These are phyloP conservation scores for Synanthedon formicaeformis DNA, from an alignment of 2,888 invertebrate genomes.

Conservation along the genomic window DNA sequence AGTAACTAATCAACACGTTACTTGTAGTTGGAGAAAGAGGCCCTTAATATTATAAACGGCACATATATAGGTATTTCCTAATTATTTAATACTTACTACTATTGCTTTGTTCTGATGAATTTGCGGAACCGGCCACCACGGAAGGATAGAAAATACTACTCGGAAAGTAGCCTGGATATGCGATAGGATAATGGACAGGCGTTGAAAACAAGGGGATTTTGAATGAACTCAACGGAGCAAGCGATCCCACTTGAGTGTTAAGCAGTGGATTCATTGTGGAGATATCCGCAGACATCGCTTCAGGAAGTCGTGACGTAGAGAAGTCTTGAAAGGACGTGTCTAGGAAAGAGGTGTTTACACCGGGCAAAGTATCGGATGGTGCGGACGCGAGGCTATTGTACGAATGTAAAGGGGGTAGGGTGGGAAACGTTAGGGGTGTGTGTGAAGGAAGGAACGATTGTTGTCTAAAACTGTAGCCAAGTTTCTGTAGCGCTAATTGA, in stretches of 20 bases:
- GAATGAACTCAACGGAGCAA: constrained; percentile 38
- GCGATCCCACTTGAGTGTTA: constrained; percentile 24
- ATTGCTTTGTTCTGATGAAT: constrained; percentile 16
- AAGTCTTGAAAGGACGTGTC: constrained; percentile 43
- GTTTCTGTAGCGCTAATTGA: constrained; percentile 56
- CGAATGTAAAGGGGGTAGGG: constrained; percentile 33
- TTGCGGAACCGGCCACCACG: constrained; percentile 30
- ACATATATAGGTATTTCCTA: too few species aligned
- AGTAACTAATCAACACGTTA: too few species aligned
- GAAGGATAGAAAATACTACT: constrained; percentile 54
- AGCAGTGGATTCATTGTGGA: constrained; percentile 30
- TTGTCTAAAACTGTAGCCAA: constrained; percentile 57
- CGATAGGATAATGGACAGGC: constrained; percentile 43
- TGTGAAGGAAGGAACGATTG: constrained; percentile 30
- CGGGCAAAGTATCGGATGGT: constrained; percentile 23
- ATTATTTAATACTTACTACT: constrained; percentile 27
- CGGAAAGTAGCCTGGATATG: constrained; percentile 54
- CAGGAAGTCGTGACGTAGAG: constrained; percentile 27
- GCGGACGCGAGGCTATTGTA: constrained; percentile 30
- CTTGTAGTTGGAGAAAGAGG: too few species aligned
- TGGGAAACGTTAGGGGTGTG: constrained; percentile 27
- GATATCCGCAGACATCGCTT: constrained; percentile 22
- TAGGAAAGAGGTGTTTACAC: constrained; percentile 27
- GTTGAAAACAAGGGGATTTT: constrained; percentile 50
- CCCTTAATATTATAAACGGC: too few species aligned